phyloP scores from a whole-genome alignment of 2,113 vertebrate species.

The Eolophus roseicapilla region DNA sequence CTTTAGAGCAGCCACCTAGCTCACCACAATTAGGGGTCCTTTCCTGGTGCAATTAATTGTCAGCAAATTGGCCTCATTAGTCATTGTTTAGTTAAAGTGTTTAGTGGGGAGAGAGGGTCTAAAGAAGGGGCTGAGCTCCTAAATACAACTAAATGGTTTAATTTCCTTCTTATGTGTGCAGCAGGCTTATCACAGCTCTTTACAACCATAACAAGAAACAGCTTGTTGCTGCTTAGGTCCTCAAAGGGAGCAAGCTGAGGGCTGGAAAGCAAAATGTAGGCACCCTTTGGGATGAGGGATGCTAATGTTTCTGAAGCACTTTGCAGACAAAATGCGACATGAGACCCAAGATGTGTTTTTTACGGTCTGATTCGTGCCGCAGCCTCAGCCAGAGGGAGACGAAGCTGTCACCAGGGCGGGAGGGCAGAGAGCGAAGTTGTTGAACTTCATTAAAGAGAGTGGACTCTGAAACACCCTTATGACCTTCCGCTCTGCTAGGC shows the following conservation, averaged over 20 bases:
- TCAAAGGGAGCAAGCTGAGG: not conserved
- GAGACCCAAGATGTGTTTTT: conserved; percentile 31
- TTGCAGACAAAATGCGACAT: not conserved
- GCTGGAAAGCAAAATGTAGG: conserved; percentile 34
- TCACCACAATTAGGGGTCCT: conserved; percentile 59
- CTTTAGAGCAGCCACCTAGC: conserved; percentile 47
- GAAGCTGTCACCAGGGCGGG: not conserved
- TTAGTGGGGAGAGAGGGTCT: conserved; percentile 11
- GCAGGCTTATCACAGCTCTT: conserved; percentile 63
- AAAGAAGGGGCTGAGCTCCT: conserved; percentile 48
- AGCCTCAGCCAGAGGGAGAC: not conserved
- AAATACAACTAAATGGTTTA: conserved; percentile 30
- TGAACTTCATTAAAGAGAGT: not conserved
- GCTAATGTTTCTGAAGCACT: conserved; percentile 17
- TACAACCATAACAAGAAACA: conserved; percentile 10
- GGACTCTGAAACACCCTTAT: not conserved
- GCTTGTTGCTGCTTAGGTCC: conserved; percentile 42
- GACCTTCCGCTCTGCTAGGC: not conserved
- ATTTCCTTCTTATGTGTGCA: conserved; percentile 36
- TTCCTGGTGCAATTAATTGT: conserved; percentile 63
- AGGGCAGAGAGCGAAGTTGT: not conserved
- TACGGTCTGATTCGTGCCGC: not conserved
- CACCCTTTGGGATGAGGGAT: not conserved
- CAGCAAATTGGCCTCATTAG: conserved; percentile 65
- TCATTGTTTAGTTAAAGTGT: conserved; percentile 61